Evolutionary conservation across 2,888 invertebrate species (phyloP).

Genomic region (Nysson spinosus): DNA sequence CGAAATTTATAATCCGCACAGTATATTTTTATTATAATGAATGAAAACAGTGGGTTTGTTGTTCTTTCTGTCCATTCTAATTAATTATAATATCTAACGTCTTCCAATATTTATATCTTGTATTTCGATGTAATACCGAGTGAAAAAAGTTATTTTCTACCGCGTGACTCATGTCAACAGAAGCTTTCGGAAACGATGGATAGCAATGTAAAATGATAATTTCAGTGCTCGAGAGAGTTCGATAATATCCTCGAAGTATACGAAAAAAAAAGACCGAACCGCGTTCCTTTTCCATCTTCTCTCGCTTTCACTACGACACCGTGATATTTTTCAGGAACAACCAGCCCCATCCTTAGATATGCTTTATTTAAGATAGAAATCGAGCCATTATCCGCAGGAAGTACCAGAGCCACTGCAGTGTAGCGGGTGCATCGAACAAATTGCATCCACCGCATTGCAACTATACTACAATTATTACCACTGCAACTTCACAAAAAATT

Average conservation of each 20-base stretch:
- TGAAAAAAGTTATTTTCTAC: too few relatives aligned
- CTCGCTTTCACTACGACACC: conserved; percentile 54
- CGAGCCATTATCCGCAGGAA: conserved; percentile 61
- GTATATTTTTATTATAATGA: too few relatives aligned
- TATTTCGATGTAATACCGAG: too few relatives aligned
- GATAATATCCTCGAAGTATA: conserved; percentile 15
- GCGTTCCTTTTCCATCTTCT: conserved; percentile 53
- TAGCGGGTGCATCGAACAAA: conserved; percentile 48
- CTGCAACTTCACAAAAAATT: too few relatives aligned
- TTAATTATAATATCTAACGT: too few relatives aligned
- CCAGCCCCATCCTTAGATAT: conserved; percentile 35
- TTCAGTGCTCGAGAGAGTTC: conserved; percentile 35
- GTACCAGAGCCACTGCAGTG: conserved; percentile 62
- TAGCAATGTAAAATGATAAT: conserved; percentile 9
- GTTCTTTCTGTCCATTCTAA: too few relatives aligned
- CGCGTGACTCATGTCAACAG: too few relatives aligned
- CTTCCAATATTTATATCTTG: too few relatives aligned
- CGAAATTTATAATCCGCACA: too few relatives aligned
- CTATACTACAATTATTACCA: too few relatives aligned
- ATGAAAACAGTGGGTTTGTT: too few relatives aligned
- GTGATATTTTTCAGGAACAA: conserved; percentile 19
- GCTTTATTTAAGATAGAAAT: conserved; percentile 58
- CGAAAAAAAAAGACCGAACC: conserved; percentile 14
- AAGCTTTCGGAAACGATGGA: neutral
- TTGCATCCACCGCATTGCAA: too few relatives aligned